phyloP scores from a whole-genome alignment of 1,140 invertebrate genomes.

The Bombus soroeensis region DNA sequence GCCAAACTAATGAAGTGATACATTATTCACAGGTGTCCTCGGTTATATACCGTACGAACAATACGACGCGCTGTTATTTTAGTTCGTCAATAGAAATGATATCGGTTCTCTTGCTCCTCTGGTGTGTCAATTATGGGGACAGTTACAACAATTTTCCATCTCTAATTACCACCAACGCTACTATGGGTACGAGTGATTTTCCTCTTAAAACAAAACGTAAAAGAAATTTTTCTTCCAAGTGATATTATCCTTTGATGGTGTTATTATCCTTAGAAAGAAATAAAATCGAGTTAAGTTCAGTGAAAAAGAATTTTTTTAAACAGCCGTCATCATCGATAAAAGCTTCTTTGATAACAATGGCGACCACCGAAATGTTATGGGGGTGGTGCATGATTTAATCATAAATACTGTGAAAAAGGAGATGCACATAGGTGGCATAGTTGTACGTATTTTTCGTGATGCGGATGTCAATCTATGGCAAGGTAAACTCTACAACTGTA shows the following conservation, averaged over 20 bases:
- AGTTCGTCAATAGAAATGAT: slow-evolving; percentile 51
- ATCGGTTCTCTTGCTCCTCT: slow-evolving; percentile 70
- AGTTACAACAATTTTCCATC: slow-evolving; percentile 86
- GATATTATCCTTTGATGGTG: not conserved
- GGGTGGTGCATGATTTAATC: slow-evolving; percentile 85
- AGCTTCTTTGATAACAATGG: slow-evolving; percentile 73
- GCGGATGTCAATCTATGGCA: slow-evolving; percentile 85
- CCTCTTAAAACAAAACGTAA: not conserved
- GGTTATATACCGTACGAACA: slow-evolving; percentile 48
- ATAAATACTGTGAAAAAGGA: slow-evolving; percentile 84
- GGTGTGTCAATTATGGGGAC: slow-evolving; percentile 38
- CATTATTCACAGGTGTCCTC: slow-evolving; percentile 59
- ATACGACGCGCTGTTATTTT: slow-evolving; percentile 17
- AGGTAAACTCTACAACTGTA: slow-evolving; percentile 80
- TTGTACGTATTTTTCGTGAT: slow-evolving; percentile 86
- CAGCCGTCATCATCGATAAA: slow-evolving; percentile 75
- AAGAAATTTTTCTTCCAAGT: slow-evolving; percentile 1
- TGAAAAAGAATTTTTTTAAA: slow-evolving; percentile 14
- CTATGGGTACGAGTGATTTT: slow-evolving; percentile 84
- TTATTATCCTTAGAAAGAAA: not conserved
- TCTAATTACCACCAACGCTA: slow-evolving; percentile 87
- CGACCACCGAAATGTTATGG: slow-evolving; percentile 83
- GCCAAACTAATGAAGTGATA: slow-evolving; percentile 62
- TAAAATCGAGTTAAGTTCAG: not conserved
- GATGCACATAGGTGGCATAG: slow-evolving; percentile 85